Conservation (phyloP, 2,797 vertebrate genomes). For the Bucorvus abyssinicus region DNA sequence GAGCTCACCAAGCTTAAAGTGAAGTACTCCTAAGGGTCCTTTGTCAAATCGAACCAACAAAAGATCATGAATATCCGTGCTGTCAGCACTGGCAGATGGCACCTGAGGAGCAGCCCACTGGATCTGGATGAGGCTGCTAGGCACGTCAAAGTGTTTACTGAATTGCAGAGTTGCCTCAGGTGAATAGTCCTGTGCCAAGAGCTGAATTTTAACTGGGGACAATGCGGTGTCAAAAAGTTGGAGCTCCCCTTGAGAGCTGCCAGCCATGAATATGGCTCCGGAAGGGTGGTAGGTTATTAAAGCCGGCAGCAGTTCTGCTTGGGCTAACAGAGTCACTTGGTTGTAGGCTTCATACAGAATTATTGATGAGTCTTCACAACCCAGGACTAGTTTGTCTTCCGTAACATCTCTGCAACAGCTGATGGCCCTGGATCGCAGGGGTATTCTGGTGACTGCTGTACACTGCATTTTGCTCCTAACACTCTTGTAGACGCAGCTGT, state of each 20-base stretch:
- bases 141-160: slow-evolving; percentile 77
- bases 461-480: slow-evolving; percentile 79
- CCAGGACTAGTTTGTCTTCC: slow-evolving; percentile 85
- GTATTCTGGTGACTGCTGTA: slow-evolving; percentile 78
- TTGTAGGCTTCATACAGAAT: slow-evolving; percentile 84
- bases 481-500: slow-evolving; percentile 84
- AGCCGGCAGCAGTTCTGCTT: slow-evolving; percentile 81
- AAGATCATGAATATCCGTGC: slow-evolving; percentile 73
- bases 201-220: slow-evolving; percentile 82
- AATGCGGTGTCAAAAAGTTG: slow-evolving; percentile 90
- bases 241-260: slow-evolving; percentile 87
- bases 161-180: slow-evolving; percentile 82
- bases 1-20: slow-evolving; percentile 85
- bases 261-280: slow-evolving; percentile 81
- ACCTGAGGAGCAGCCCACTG: slow-evolving; percentile 80
- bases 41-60: slow-evolving; percentile 85
- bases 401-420: slow-evolving; percentile 83
- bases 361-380: slow-evolving; percentile 88
- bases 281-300: slow-evolving; percentile 88
- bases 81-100: slow-evolving; percentile 28
- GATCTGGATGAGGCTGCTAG: slow-evolving; percentile 82
- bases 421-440: slow-evolving; percentile 80
- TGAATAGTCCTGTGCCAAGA: slow-evolving; percentile 84
- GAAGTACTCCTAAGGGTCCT: slow-evolving; percentile 87
- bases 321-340: slow-evolving; percentile 77